These are phyloP conservation scores for Cottus gobio DNA, from an alignment of 2,113 vertebrate genomes.

Conservation along the genomic window DNA sequence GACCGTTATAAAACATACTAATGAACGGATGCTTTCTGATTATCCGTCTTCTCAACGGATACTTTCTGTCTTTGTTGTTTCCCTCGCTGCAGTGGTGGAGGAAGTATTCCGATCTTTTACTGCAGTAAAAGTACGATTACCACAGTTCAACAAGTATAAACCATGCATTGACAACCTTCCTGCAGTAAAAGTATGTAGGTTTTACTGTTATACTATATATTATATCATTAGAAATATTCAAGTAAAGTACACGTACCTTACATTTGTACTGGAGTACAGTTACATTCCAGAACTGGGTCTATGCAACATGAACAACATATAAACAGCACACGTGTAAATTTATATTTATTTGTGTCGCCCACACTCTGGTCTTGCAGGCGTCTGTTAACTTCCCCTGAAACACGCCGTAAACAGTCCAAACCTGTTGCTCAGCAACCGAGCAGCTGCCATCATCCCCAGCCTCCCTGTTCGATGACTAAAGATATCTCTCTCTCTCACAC, in stretches of 20 bases:
- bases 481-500: slow-evolving; percentile 42
- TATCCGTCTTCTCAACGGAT: background rate
- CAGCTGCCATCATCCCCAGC: slow-evolving; percentile 36
- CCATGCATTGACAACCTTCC: no score
- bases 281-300: background rate
- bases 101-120: background rate
- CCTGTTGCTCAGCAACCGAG: slow-evolving; percentile 39
- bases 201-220: background rate
- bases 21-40: background rate
- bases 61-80: background rate
- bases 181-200: no score
- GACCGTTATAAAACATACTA: background rate
- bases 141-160: background rate
- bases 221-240: background rate
- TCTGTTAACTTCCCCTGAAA: slow-evolving; percentile 4
- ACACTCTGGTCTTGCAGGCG: background rate
- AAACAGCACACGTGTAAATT: background rate
- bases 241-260: background rate
- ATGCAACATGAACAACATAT: background rate
- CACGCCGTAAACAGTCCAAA: slow-evolving; percentile 38
- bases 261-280: background rate
- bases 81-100: background rate
- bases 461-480: slow-evolving; percentile 42
- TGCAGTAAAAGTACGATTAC: background rate
- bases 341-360: background rate